Conservation (phyloP, 2,888 invertebrate genomes). For the Taphrorychus bicolor region DNA sequence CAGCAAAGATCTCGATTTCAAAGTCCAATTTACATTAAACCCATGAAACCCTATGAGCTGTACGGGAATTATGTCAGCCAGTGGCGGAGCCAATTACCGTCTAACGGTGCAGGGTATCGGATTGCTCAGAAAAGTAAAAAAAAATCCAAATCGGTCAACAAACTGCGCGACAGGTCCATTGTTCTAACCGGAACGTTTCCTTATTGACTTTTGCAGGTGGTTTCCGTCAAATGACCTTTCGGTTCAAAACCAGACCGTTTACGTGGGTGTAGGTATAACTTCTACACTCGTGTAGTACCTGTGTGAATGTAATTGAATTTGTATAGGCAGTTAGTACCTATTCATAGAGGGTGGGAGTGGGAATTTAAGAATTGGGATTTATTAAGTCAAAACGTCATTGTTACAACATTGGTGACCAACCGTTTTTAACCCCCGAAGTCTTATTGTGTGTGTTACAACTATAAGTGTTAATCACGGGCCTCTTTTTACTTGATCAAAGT, state of each 20-base stretch:
- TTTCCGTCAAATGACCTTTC: constrained; percentile 2
- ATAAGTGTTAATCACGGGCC: no score
- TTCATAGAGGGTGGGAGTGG: no score
- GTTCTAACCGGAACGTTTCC: not conserved
- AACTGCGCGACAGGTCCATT: not conserved
- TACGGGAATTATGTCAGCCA: constrained; percentile 46
- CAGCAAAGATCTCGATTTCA: not conserved
- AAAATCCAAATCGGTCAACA: not conserved
- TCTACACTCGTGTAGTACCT: no score
- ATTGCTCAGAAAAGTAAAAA: constrained; percentile 5
- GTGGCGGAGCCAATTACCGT: constrained; percentile 2
- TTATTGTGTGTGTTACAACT: no score
- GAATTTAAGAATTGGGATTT: no score
- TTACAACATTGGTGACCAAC: no score
- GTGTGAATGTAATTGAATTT: no score
- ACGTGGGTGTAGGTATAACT: not conserved
- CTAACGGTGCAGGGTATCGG: constrained; percentile 17
- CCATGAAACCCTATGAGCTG: not conserved
- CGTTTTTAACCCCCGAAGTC: no score
- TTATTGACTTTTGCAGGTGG: constrained; percentile 5
- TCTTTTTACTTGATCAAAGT: no score
- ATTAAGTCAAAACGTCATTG: no score
- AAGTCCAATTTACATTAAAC: not conserved
- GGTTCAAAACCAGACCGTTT: not conserved
- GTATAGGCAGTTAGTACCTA: no score